phyloP scores from a whole-genome alignment of 2,113 vertebrate species.

The Poecile atricapillus region DNA sequence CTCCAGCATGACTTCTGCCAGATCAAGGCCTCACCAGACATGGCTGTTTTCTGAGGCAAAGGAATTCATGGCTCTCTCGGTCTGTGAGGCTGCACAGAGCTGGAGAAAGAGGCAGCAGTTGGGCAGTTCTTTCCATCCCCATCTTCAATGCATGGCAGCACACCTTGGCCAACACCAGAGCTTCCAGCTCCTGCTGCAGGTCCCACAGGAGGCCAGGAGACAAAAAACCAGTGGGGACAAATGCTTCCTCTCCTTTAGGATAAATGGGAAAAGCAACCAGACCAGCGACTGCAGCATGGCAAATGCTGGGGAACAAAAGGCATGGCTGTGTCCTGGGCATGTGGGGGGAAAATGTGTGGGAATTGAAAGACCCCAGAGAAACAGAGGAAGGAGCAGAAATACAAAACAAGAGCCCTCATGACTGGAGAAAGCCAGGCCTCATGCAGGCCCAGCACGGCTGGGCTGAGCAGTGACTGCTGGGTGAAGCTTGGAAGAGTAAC shows the following conservation, averaged over 20 bases:
- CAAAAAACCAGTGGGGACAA: background rate
- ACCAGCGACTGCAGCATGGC: rapidly evolving
- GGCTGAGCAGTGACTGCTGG: background rate
- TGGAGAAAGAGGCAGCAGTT: background rate
- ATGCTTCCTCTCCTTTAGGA: background rate
- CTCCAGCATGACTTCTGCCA: background rate
- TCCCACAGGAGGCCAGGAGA: background rate
- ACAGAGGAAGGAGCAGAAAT: background rate
- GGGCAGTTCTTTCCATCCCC: background rate
- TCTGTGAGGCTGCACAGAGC: background rate
- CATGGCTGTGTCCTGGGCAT: rapidly evolving
- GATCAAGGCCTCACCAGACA: background rate
- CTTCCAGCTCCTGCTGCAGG: background rate
- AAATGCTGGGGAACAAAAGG: background rate
- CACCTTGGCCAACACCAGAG: background rate
- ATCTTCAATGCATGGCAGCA: background rate
- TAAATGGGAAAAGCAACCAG: background rate
- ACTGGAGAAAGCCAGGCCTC: background rate
- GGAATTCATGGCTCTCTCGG: background rate
- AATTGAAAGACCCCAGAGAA: background rate
- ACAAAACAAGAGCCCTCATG: background rate
- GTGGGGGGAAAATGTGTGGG: rapidly evolving
- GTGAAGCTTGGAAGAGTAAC: background rate
- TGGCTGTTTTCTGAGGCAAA: background rate
- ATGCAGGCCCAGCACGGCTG: background rate